phyloP scores from a whole-genome alignment of 2,797 vertebrate species.

The Gallinago stenura region DNA sequence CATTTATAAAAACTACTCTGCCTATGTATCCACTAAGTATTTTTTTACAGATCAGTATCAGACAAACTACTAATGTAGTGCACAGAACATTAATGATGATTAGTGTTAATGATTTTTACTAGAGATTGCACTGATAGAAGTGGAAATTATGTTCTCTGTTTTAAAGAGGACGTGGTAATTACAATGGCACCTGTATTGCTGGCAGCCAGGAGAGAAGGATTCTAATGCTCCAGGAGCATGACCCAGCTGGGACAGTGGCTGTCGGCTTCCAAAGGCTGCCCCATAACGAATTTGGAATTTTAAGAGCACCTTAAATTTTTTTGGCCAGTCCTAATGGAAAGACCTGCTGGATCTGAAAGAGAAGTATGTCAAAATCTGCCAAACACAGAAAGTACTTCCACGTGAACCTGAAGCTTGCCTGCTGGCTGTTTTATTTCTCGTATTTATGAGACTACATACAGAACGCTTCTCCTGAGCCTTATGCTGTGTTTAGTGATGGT shows the following conservation, averaged over 20 bases:
- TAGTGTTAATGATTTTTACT: neutral
- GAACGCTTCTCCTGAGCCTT: neutral
- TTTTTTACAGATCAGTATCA: neutral
- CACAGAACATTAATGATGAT: neutral
- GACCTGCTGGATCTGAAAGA: neutral
- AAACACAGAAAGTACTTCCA: neutral
- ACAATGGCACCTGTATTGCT: neutral
- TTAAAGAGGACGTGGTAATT: neutral
- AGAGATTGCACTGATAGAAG: neutral
- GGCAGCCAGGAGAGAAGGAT: neutral
- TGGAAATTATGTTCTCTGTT: neutral
- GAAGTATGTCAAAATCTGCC: neutral
- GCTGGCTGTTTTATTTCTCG: neutral
- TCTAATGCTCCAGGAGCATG: neutral
- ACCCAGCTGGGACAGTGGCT: neutral
- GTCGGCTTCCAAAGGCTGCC: neutral
- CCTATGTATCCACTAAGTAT: neutral
- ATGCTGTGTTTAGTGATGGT: fast-evolving
- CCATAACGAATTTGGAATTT: neutral
- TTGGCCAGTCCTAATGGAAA: neutral
- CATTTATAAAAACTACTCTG: neutral
- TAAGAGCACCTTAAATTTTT: neutral
- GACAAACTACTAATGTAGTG: neutral
- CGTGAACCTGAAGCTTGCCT: neutral
- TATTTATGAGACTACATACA: neutral